Conservation (phyloP, 2,797 vertebrate genomes). For the Typhlichthys eigenmanni region DNA sequence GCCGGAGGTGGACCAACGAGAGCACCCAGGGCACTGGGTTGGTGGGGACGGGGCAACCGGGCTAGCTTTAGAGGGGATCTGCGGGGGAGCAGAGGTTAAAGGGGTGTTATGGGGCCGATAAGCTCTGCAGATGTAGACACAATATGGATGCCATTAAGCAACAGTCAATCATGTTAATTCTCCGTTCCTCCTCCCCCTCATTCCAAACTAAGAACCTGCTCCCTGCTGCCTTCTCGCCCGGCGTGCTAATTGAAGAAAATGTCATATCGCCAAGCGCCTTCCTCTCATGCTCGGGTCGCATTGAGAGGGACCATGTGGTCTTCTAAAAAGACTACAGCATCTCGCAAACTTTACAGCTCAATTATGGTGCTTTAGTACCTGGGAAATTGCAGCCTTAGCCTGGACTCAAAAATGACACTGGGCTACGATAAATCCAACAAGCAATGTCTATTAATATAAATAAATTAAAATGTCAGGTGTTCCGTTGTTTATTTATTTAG, state of each 20-base stretch:
- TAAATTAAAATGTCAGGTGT: not conserved
- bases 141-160: slow-evolving; percentile 79
- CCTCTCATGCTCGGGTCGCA: slow-evolving; percentile 44
- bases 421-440: slow-evolving; percentile 62
- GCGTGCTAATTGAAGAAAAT: too few species aligned
- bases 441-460: slow-evolving; percentile 9
- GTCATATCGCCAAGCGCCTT: too few species aligned
- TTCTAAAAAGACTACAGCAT: slow-evolving; percentile 67
- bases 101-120: slow-evolving; percentile 61
- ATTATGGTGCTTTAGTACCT: slow-evolving; percentile 70
- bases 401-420: slow-evolving; percentile 48
- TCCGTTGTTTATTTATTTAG: slow-evolving; percentile 20
- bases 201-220: slow-evolving; percentile 2
- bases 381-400: slow-evolving; percentile 54
- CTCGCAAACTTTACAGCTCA: slow-evolving; percentile 67
- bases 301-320: slow-evolving; percentile 66
- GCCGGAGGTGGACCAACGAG: slow-evolving; percentile 45
- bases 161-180: slow-evolving; percentile 75
- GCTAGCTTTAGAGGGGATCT: too few species aligned
- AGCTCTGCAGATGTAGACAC: slow-evolving; percentile 75
- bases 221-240: not conserved
- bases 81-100: slow-evolving; percentile 25
- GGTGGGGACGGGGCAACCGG: too few species aligned
- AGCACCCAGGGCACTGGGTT: not conserved
- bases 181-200: slow-evolving; percentile 9